These are phyloP conservation scores for Malthinus seriepunctatus DNA, from an alignment of 2,888 invertebrate species.

Conservation along the genomic window DNA sequence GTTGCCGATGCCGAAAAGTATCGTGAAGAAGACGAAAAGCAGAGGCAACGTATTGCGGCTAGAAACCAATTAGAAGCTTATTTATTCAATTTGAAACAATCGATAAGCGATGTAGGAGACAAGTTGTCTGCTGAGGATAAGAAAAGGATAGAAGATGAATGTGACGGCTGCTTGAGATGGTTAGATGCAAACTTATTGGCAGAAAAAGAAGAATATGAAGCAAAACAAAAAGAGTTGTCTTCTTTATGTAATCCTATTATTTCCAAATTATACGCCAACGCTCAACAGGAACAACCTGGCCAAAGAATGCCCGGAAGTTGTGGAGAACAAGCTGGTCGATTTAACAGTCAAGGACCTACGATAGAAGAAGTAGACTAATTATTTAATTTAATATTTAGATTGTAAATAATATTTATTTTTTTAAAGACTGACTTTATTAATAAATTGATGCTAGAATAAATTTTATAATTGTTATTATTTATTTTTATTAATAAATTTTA, in stretches of 20 bases:
- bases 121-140: constrained; percentile 67
- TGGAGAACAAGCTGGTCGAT: constrained; percentile 38
- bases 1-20: constrained; percentile 73
- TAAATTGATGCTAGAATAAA: too few relatives aligned
- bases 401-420: too few relatives aligned
- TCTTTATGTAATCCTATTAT: constrained; percentile 59
- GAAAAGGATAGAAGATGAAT: too few relatives aligned
- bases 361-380: constrained; percentile 41
- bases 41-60: constrained; percentile 65
- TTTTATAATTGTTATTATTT: too few relatives aligned
- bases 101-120: constrained; percentile 62
- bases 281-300: constrained; percentile 37
- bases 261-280: constrained; percentile 57
- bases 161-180: constrained; percentile 65
- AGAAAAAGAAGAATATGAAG: constrained; percentile 66
- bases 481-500: too few relatives aligned
- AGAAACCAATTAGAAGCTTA: constrained; percentile 73
- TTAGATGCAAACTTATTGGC: constrained; percentile 67
- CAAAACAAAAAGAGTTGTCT: constrained; percentile 58
- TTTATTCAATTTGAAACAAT: constrained; percentile 68
- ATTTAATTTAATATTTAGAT: too few relatives aligned
- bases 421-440: too few relatives aligned
- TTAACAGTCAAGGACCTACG: constrained; percentile 36
- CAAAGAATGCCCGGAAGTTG: constrained; percentile 33
- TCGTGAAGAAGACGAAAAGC: constrained; percentile 71